A percentile compares a stretch with the other conserved stretches of the same genome.
Evolutionary conservation across 2,888 invertebrate genomes (phyloP).

Genomic region (Willowsia nigromaculata): DNA sequence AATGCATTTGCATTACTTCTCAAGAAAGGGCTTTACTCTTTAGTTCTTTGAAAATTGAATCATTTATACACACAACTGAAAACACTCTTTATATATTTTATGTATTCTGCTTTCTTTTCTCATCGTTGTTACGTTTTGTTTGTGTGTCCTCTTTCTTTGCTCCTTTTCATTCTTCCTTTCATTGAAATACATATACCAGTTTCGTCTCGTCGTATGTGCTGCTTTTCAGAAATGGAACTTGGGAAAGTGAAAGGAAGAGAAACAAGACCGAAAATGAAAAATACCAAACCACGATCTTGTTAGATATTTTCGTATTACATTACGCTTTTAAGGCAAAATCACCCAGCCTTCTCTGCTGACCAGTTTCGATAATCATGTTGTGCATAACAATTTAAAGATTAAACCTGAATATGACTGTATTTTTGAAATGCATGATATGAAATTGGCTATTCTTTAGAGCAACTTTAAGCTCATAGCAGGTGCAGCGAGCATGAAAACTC

Average conservation of each 20-base stretch:
- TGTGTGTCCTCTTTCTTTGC: background rate
- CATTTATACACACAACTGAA: slow-evolving; percentile 35
- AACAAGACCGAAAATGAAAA: slow-evolving; percentile 10
- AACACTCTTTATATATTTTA: slow-evolving; percentile 14
- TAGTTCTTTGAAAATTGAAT: slow-evolving; percentile 54
- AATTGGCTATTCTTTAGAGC: too few species aligned
- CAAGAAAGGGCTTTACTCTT: slow-evolving; percentile 46
- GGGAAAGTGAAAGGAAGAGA: background rate
- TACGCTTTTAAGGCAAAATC: too few species aligned
- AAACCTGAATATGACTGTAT: too few species aligned
- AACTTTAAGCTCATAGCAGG: too few species aligned
- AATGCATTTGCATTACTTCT: background rate
- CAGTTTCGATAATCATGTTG: too few species aligned
- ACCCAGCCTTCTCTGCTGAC: too few species aligned
- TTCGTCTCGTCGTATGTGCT: background rate
- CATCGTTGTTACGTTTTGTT: background rate
- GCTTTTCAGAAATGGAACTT: background rate
- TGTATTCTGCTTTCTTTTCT: slow-evolving; percentile 6
- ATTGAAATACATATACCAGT: slow-evolving; percentile 47
- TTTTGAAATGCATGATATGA: too few species aligned
- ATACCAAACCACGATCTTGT: background rate
- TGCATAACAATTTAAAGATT: too few species aligned
- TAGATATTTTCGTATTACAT: background rate
- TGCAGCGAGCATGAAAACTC: too few species aligned
- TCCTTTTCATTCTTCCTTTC: slow-evolving; percentile 2